Evolutionary conservation across 1,140 invertebrate genomes (phyloP).

Genomic region (Lepidotrigona ventralis): DNA sequence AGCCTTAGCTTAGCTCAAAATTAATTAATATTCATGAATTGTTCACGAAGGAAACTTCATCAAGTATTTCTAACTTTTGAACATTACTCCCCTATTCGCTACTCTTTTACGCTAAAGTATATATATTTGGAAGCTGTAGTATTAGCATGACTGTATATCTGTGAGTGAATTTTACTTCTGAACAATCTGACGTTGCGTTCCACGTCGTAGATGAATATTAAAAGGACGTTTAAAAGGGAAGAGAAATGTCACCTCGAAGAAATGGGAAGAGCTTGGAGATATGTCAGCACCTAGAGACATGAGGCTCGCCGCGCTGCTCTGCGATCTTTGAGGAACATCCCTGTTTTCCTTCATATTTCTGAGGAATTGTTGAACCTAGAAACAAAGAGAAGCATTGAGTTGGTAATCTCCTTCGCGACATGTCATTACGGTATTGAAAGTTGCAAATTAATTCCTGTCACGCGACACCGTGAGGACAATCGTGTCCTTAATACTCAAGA

Average conservation of each 20-base stretch:
- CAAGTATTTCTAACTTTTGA: no score
- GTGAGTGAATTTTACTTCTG: not conserved
- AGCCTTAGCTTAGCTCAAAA: no score
- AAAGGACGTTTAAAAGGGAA: not conserved
- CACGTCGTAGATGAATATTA: no score
- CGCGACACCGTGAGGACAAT: constrained; percentile 7
- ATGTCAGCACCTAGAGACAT: constrained; percentile 89
- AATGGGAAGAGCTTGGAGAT: constrained; percentile 91
- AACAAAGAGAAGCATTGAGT: constrained; percentile 25
- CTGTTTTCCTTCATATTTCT: constrained; percentile 84
- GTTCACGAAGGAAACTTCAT: no score
- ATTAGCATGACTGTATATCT: not conserved
- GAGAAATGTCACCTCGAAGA: constrained; percentile 85
- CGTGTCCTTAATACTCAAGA: not conserved
- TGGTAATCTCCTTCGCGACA: not conserved
- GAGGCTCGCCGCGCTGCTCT: constrained; percentile 83
- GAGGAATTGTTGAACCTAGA: constrained; percentile 85
- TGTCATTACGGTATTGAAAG: constrained; percentile 10
- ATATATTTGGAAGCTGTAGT: no score
- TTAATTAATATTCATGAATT: no score
- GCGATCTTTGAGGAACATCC: constrained; percentile 78
- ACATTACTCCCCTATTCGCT: no score
- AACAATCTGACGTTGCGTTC: not conserved
- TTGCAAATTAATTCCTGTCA: constrained; percentile 19
- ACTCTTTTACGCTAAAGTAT: no score